phyloP scores from a whole-genome alignment of 2,797 vertebrate species.

The Capromys pilorides region DNA sequence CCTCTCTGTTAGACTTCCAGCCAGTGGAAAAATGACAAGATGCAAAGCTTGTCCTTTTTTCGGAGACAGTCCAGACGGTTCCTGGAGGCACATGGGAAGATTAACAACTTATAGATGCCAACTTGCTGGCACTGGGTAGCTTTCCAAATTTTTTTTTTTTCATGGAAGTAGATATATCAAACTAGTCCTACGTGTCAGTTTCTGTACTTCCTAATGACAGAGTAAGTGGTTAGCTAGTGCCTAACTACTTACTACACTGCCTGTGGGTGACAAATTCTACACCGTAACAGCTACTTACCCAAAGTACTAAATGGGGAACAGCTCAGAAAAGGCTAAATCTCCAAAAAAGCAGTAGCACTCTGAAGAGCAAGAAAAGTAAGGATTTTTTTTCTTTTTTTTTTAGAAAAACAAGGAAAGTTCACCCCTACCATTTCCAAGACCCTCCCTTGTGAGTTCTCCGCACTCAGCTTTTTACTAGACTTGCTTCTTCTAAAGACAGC shows the following conservation, averaged over 20 bases:
- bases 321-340: constrained; percentile 40
- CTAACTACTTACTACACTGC: constrained; percentile 13
- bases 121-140: constrained; percentile 8
- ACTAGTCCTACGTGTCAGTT: constrained; percentile 5
- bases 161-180: constrained; percentile 15
- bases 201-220: background rate
- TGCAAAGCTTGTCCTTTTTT: constrained; percentile 69
- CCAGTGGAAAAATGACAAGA: constrained; percentile 72
- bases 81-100: constrained; percentile 65
- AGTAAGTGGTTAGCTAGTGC: background rate
- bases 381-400: constrained; percentile 53
- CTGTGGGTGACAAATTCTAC: constrained; percentile 17
- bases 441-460: constrained; percentile 23
- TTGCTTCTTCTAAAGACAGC: background rate
- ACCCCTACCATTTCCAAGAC: constrained; percentile 63
- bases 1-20: constrained; percentile 72
- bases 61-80: constrained; percentile 70
- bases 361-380: constrained; percentile 62
- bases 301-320: constrained; percentile 34
- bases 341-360: constrained; percentile 59
- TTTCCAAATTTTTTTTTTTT: constrained; percentile 53
- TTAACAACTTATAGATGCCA: constrained; percentile 52
- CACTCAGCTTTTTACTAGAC: background rate
- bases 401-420: constrained; percentile 55
- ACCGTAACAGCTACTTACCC: constrained; percentile 27